Conservation (phyloP, 1,140 invertebrate species). For the Acarapis woodi region DNA sequence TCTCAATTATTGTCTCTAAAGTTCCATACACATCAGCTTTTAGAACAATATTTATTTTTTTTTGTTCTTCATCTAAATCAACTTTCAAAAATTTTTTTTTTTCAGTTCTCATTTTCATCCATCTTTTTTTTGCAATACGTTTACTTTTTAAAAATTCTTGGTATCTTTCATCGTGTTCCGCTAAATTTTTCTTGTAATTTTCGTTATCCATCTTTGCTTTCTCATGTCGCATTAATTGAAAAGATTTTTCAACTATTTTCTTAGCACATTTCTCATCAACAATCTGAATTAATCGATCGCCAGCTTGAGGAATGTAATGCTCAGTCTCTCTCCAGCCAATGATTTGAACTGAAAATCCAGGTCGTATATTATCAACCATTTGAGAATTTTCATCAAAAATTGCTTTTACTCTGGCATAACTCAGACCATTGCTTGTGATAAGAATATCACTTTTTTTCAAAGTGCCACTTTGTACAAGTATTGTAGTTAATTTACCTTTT, state of each 20-base stretch:
- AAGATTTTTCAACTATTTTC: slow-evolving; percentile 32
- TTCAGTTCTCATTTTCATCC: not conserved
- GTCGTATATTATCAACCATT: slow-evolving; percentile 31
- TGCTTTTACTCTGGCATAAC: slow-evolving; percentile 48
- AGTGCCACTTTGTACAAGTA: slow-evolving; percentile 62
- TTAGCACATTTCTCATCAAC: slow-evolving; percentile 37
- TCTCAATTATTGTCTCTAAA: slow-evolving; percentile 71
- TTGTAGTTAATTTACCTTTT: slow-evolving; percentile 50
- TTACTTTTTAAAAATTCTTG: not conserved
- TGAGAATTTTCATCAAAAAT: slow-evolving; percentile 49
- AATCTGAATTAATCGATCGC: slow-evolving; percentile 57
- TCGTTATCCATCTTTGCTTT: slow-evolving; percentile 29
- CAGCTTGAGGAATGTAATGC: slow-evolving; percentile 57
- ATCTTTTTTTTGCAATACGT: not conserved
- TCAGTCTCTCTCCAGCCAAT: slow-evolving; percentile 42
- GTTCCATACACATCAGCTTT: slow-evolving; percentile 52
- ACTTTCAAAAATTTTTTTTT: slow-evolving; percentile 5
- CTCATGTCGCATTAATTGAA: slow-evolving; percentile 23
- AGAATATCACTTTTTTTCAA: slow-evolving; percentile 46
- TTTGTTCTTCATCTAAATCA: slow-evolving; percentile 3
- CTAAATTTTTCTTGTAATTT: not conserved
- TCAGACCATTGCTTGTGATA: slow-evolving; percentile 32
- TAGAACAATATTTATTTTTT: slow-evolving; percentile 7
- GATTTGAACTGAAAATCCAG: slow-evolving; percentile 55
- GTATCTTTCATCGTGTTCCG: not conserved